Base-by-base conservation (phyloP, 2,888 invertebrate species). In the Nebria brevicollis region DNA sequence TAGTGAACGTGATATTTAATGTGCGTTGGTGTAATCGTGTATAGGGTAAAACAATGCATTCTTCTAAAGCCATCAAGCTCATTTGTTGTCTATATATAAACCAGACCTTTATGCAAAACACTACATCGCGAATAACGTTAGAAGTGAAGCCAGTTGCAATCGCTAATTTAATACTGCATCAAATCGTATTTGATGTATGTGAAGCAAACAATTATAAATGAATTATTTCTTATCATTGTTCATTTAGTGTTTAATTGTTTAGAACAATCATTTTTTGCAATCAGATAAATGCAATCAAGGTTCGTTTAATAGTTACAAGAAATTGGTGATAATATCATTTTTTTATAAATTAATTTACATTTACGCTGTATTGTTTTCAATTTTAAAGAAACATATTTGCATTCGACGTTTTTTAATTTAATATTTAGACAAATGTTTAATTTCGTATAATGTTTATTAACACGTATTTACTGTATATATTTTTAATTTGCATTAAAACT, bases 141-240 rank as follows among this genome's bases (percentile, higher is more conserved):
- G 34, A 20, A 20, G 20, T 20, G 20, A 20, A 20, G 20, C 20
- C 20, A 20, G 20, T 20, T 20, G 20, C 20, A 20, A 20, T 20
- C 20, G 20, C 20, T 20, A 20, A 20, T 20, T 20, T 20, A 20
- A 20, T 20, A 20, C 20, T 20, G 20, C 20, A 20, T 20, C 20
- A 20, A 20, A 20, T 20, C 34, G 34, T 34, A 34, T 34, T 34
- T 34, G 34, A 10, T 43, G 15, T 20, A 43, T 41, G 43, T 74
- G 74, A 74, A 74, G 74, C 74, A 74, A 54, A 54, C 43, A 74
- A 74, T 74, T 75, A 65, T 34, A 65, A 75, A 75, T 75, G 64
- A 76, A 76, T 76, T 76, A 76, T 76, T 66, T 26, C 65, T 75
- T 75, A 65, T 76, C 76, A 76, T 76, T 76, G 76, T 66, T 76